Conservation (phyloP, 64 coral and sea anemone species). For the Catalaphyllia jardinei region DNA sequence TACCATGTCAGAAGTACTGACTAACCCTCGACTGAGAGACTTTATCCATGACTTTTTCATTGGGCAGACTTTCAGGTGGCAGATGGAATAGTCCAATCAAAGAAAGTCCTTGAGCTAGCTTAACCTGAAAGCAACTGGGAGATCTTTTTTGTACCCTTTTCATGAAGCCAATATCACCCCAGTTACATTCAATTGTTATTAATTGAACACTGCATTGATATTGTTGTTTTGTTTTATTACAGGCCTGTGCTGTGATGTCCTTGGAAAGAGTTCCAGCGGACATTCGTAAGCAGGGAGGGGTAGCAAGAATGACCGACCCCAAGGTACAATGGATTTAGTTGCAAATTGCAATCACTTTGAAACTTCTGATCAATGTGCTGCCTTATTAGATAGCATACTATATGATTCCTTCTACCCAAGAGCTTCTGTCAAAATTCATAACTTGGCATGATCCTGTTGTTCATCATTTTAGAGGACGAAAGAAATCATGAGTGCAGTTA, state of each 20-base stretch:
- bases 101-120: too few relatives aligned
- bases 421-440: too few relatives aligned
- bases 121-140: too few relatives aligned
- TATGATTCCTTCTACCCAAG: too few relatives aligned
- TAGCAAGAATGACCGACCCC: conserved; percentile 96
- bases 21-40: too few relatives aligned
- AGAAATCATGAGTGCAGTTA: conserved; percentile 96
- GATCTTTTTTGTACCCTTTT: too few relatives aligned
- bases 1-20: too few relatives aligned
- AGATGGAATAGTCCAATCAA: too few relatives aligned
- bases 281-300: conserved; percentile 91
- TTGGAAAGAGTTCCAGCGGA: conserved; percentile 97
- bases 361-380: neutral
- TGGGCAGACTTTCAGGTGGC: too few relatives aligned
- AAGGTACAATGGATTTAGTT: conserved; percentile 58
- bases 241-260: conserved; percentile 99
- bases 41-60: too few relatives aligned
- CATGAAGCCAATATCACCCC: neutral
- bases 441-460: too few relatives aligned
- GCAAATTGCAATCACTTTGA: neutral
- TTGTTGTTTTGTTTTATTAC: neutral
- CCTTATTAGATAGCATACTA: too few relatives aligned
- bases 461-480: conserved; percentile 66
- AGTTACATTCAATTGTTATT: neutral
- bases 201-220: neutral